Base-by-base conservation (phyloP, 2,888 invertebrate species). In the Drosophila buzzatii region DNA sequence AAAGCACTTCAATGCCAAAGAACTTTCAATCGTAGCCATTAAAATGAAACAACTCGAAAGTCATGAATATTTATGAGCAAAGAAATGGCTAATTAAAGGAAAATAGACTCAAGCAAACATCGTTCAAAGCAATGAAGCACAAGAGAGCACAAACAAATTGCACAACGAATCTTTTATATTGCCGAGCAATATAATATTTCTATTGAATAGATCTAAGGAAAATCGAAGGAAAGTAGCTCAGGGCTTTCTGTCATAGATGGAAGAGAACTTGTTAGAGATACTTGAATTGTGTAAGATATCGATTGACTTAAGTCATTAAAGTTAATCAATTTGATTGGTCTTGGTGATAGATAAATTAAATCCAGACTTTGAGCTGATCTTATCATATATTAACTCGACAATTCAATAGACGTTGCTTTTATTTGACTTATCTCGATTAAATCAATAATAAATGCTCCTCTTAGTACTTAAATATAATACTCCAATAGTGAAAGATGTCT, bases 31-130 rank as follows among this genome's bases (percentile, higher is more conserved):
- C 33, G 41, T 16, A 16, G 23, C 12, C n/a, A 49, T n/a, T 62
- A 31, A 23, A 63, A 3, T 18, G 49, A 33, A 51, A 18, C 31
- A 56, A 14, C 16, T 47, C 14, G 12, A 3, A 9, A 42, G 33
- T 37, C 45, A 37, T 37, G 37, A 35, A 31, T 55, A 55, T 55
- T 45, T 44, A 23, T 44, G 27, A 62, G 37, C 53, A 20, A n/a
- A 16, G 16, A 35, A 44, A 31, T 27, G 16, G 35, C 42, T 45
- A 49, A 41, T 58, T 35, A 52, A 52, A 53, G 12, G 12, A 10
- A 9, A 56, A 18, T 41, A 33, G 12, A n/a, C 6, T 41, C 16
- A 4, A 20, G 16, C 20, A 44, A 57, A 20, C 14, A 33, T 27
- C 12, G 27, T n/a, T 27, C 1, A 23, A 39, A 27, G 27, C 27